phyloP scores from a whole-genome alignment of 2,888 invertebrate species.

The Apotomis capreana region DNA sequence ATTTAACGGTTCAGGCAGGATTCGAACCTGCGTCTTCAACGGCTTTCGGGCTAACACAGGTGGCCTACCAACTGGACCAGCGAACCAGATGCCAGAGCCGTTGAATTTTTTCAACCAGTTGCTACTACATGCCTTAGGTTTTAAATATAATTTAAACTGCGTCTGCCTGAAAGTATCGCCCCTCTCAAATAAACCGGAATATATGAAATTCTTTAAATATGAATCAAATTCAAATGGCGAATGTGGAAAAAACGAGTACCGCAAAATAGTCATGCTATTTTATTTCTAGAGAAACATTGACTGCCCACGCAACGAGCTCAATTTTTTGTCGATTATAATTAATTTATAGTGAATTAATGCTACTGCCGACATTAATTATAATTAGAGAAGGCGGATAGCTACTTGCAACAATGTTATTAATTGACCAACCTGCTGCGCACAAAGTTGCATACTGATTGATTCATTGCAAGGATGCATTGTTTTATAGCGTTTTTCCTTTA shows the following conservation, averaged over 20 bases:
- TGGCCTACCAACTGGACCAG: too few species aligned
- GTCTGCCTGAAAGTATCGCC: too few species aligned
- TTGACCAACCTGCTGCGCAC: conserved; percentile 48
- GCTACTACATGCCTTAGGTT: too few species aligned
- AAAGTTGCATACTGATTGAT: conserved; percentile 51
- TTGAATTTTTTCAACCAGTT: too few species aligned
- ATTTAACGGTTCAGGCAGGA: too few species aligned
- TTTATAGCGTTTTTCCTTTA: conserved; percentile 49
- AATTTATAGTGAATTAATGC: conserved; percentile 49
- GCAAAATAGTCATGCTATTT: conserved; percentile 33
- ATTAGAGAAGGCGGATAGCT: conserved; percentile 43
- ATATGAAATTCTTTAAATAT: conserved; percentile 9
- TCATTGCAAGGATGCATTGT: conserved; percentile 53
- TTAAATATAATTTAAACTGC: too few species aligned
- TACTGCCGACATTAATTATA: conserved; percentile 50
- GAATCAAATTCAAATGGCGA: conserved; percentile 16
- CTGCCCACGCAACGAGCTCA: conserved; percentile 42
- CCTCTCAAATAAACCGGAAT: background rate
- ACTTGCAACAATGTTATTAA: conserved; percentile 54
- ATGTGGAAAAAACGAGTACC: conserved; percentile 20
- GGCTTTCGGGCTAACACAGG: too few species aligned
- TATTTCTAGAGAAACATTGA: conserved; percentile 41
- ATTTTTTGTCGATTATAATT: conserved; percentile 50
- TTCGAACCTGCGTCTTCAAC: too few species aligned
- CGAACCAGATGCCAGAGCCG: too few species aligned